Evolutionary conservation across 2,797 vertebrate species (phyloP), one percentile per base, ranked within the genome.

Genomic region (Eidolon dupreanum): DNA sequence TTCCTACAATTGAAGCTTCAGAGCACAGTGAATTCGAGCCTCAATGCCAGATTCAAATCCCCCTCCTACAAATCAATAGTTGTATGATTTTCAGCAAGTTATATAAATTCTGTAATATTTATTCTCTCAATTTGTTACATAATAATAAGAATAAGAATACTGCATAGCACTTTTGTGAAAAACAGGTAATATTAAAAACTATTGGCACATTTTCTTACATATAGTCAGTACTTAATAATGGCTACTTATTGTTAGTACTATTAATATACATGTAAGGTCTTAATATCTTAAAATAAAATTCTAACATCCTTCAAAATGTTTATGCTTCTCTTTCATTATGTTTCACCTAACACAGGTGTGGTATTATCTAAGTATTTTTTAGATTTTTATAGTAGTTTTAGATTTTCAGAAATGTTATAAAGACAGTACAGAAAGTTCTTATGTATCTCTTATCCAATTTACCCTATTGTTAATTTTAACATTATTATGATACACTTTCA

Each of bases 381-480:
- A n/a, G n/a, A 51, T 17, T 33, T 33, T 70, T 59, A 3, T 31
- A 81, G 13, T 31, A 61, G 31, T 46, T 82, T 49, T 17, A 79
- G 24, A 84, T 55, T 85, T 94, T 88, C 11, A 79, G 16, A 90
- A 86, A 74, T 15, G 4, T 75, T 81, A 4, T 36, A 55, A 92
- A 91, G 11, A 61, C 5, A 95, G 19, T 63, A 31, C 31, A 46
- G 38, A 46, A 2, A 70, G 7, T 71, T 78, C 28, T 26, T 46
- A 0, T 36, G 43, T 28, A 46, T 31, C 1, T 0, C 6, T 75
- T 15, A 26, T 8, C 1, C 8, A 66, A 2, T 17, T 73, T 77
- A 1, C 5, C 2, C 28, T 55, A 2, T 12, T 41, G 6, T 63
- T 36, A n/a, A 49, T 41, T 53, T 15, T 73, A 59, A 91, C 0